Evolutionary conservation across 2,797 vertebrate genomes (phyloP), one percentile per base, ranked within the genome.

Genomic region (Cichlasoma orientale): DNA sequence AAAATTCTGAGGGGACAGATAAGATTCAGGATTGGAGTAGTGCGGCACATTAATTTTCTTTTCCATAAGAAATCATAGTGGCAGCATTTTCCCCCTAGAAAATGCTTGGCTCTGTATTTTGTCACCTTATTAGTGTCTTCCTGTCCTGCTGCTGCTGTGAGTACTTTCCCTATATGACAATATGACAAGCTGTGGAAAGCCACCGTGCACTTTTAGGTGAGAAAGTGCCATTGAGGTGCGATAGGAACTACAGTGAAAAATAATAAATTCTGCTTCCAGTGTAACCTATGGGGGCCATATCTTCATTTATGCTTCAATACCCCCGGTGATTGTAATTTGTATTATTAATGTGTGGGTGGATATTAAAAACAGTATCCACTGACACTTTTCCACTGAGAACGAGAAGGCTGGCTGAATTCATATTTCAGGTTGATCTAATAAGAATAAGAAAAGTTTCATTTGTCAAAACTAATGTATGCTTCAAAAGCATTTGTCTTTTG

Each of bases 51-150:
- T 93, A 69, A 90, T 93, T 92, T 93, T 83, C 90, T 89, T 83
- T 83, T 88, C 85, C 74, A 81, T 84, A 78, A 90, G 85, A 90
- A 92, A 89, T 90, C 81, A 86, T 53, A 75, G 86, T 77, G 84
- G 88, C 88, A 89, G 90, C 86, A 74, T 91, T 88, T 84, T 85
- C 82, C 82, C 80, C 29, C 77, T 71, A 83, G 92, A 91, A 94
- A 93, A 88, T 86, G 92, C 89, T 91, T 83, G 89, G 77, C 87
- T 88, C 88, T 88, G 89, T 92, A 86, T 93, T 93, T 91, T 93
- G 92, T 92, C 85, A 86, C 86, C 93, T 93, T 92, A 94, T 94
- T 94, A 94, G 92, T 88, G 88, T 90, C 89, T 91, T 87, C 85
- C 91, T 89, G 85, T 92, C 91, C 83, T 73, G 77, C 59, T 10